These are phyloP conservation scores for Eristalinus sepulchralis DNA, from an alignment of 2,888 invertebrate genomes.

Conservation along the genomic window DNA sequence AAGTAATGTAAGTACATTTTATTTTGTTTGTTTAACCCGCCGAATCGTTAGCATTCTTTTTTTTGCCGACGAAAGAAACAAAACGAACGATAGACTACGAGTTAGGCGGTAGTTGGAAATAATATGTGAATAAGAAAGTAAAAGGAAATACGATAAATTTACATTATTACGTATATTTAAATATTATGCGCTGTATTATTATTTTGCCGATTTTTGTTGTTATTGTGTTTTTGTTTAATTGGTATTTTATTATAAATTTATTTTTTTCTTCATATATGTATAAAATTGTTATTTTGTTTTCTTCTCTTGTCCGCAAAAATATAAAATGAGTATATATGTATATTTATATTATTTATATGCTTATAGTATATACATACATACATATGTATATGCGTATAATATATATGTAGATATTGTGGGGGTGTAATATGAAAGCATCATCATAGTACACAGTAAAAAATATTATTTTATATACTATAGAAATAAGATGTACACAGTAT, in stretches of 20 bases:
- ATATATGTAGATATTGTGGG: constrained; percentile 45
- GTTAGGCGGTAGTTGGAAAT: not conserved
- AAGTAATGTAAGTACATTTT: constrained; percentile 47
- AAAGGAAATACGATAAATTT: constrained; percentile 26
- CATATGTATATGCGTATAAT: constrained; percentile 37
- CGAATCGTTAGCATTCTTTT: constrained; percentile 29
- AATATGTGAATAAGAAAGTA: not conserved
- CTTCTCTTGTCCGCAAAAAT: constrained; percentile 77
- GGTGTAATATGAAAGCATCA: constrained; percentile 71
- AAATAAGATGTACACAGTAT: constrained; percentile 70
- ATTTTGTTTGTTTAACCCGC: constrained; percentile 36
- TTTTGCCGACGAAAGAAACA: constrained; percentile 19
- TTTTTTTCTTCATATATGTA: constrained; percentile 73
- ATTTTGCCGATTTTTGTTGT: constrained; percentile 54
- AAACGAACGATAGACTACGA: not conserved
- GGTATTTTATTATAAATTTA: constrained; percentile 41
- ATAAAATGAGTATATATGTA: constrained; percentile 76
- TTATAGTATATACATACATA: constrained; percentile 48
- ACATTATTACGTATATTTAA: constrained; percentile 66
- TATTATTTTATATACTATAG: constrained; percentile 71
- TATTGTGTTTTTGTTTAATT: constrained; percentile 23
- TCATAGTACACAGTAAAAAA: constrained; percentile 73
- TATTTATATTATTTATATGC: constrained; percentile 64
- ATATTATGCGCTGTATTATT: constrained; percentile 66
- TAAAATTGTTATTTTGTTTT: constrained; percentile 72